Evolutionary conservation across 1,140 invertebrate species (phyloP).

Genomic region (Hycleus phaleratus): DNA sequence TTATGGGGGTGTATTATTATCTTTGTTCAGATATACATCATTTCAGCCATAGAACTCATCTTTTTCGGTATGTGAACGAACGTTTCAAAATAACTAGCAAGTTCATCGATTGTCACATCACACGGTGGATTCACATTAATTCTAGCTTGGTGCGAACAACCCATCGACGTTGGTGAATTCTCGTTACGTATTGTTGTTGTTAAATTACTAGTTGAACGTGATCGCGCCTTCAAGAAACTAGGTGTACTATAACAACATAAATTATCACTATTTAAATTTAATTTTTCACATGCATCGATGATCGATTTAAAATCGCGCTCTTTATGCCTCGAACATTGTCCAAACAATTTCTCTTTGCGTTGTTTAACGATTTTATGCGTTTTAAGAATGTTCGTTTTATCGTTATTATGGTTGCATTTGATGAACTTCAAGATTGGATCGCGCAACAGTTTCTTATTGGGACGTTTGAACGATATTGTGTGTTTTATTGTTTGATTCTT

Average conservation of each 20-base stretch:
- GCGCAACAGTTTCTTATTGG: slow-evolving; percentile 32
- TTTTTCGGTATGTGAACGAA: slow-evolving; percentile 91
- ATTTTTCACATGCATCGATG: slow-evolving; percentile 35
- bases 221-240: slow-evolving; percentile 27
- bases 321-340: slow-evolving; percentile 23
- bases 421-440: slow-evolving; percentile 35
- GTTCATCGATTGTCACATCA: slow-evolving; percentile 81
- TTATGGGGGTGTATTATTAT: too few relatives aligned
- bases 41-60: slow-evolving; percentile 93
- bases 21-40: slow-evolving; percentile 80
- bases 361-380: slow-evolving; percentile 9
- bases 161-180: slow-evolving; percentile 17
- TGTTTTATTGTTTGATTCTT: slow-evolving; percentile 29
- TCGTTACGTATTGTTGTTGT: not conserved
- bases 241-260: slow-evolving; percentile 20
- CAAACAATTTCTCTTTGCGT: slow-evolving; percentile 29
- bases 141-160: slow-evolving; percentile 56
- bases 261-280: slow-evolving; percentile 29
- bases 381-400: slow-evolving; percentile 3
- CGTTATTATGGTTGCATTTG: slow-evolving; percentile 23
- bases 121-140: slow-evolving; percentile 52
- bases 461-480: slow-evolving; percentile 35
- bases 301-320: slow-evolving; percentile 37
- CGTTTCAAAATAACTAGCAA: slow-evolving; percentile 88
- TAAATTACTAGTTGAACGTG: not conserved